Conservation (phyloP, 2,797 vertebrate species). For the Zenarchopterus dispar region DNA sequence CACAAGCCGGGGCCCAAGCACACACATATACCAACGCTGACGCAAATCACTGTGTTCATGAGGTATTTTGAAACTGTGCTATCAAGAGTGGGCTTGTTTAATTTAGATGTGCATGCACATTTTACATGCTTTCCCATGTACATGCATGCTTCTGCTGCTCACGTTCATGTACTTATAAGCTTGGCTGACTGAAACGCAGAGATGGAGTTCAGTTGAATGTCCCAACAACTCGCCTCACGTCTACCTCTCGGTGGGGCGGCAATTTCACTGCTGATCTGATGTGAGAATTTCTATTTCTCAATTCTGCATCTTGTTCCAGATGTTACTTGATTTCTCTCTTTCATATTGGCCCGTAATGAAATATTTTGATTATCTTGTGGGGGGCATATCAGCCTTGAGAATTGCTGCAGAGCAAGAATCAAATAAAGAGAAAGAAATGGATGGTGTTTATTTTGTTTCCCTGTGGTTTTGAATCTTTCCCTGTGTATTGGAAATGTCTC, state of each 20-base stretch:
- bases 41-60: slow-evolving; percentile 21
- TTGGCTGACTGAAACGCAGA: slow-evolving; percentile 6
- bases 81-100: slow-evolving; percentile 14
- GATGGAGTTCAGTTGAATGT: slow-evolving; percentile 19
- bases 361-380: slow-evolving; percentile 57
- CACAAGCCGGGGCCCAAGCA: slow-evolving; percentile 52
- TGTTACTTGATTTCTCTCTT: slow-evolving; percentile 47
- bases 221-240: slow-evolving; percentile 25
- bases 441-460: not conserved
- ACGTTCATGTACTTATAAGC: slow-evolving; percentile 16
- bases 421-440: slow-evolving; percentile 29
- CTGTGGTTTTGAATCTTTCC: slow-evolving; percentile 15
- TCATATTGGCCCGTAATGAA: slow-evolving; percentile 55
- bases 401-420: slow-evolving; percentile 26
- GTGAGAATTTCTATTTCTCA: slow-evolving; percentile 55
- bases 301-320: slow-evolving; percentile 51
- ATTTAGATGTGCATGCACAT: slow-evolving; percentile 18
- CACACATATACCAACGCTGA: slow-evolving; percentile 29
- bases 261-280: slow-evolving; percentile 55
- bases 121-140: slow-evolving; percentile 19
- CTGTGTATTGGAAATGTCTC: not conserved
- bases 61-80: slow-evolving; percentile 32
- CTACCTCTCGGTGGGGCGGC: slow-evolving; percentile 44
- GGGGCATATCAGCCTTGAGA: slow-evolving; percentile 33
- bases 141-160: slow-evolving; percentile 10